Evolutionary conservation across 2,797 vertebrate species (phyloP).

Genomic region (Neosilurus hyrtlii): DNA sequence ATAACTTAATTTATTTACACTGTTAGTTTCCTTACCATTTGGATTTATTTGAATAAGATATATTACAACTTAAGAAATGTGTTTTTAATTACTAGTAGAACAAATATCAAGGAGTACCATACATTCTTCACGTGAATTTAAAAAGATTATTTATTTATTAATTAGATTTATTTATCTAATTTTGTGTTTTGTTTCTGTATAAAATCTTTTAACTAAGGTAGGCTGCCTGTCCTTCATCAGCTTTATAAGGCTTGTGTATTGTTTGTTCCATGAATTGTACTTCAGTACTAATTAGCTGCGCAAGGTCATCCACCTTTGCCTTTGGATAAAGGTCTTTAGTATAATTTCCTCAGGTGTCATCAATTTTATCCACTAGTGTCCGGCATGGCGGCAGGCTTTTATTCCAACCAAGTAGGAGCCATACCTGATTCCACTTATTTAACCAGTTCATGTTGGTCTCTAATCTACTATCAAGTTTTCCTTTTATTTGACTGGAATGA

Average conservation of each 20-base stretch:
- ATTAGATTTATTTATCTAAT: not conserved
- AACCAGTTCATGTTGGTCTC: too few species aligned
- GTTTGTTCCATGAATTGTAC: not conserved
- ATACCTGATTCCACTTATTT: too few species aligned
- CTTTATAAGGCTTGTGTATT: slow-evolving; percentile 19
- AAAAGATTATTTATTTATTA: too few species aligned
- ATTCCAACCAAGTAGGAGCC: too few species aligned
- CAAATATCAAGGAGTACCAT: not conserved
- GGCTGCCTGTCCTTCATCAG: not conserved
- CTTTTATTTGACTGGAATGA: too few species aligned
- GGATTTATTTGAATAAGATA: not conserved
- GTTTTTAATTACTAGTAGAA: not conserved
- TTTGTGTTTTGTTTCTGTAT: not conserved
- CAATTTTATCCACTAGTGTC: too few species aligned
- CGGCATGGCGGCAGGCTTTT: too few species aligned
- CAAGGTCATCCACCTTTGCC: not conserved
- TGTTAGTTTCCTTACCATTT: not conserved
- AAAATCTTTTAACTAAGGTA: not conserved
- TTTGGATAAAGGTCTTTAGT: slow-evolving; percentile 1
- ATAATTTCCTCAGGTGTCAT: not conserved
- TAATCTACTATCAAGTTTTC: too few species aligned
- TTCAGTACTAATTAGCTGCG: not conserved
- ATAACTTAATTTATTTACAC: not conserved
- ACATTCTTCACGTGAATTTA: not conserved
- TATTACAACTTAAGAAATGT: not conserved